Base-by-base conservation (phyloP, 2,888 invertebrate species). In the Iphiclides podalirius region DNA sequence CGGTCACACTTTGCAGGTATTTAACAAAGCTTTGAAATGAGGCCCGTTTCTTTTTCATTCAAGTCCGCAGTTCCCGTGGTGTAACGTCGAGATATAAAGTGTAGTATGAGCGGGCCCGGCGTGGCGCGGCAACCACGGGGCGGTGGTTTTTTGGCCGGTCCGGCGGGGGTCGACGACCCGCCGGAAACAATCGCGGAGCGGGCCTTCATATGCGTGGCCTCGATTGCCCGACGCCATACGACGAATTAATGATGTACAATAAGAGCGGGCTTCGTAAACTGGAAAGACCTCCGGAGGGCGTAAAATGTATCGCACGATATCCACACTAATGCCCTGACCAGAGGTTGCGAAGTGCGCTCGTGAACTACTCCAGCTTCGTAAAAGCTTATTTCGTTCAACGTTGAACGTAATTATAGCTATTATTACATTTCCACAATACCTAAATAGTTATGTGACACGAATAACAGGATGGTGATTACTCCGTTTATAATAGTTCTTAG, bases 131-230 rank as follows among this genome's bases (percentile, higher is more conserved):
- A 54, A 52, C 53, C 54, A 59, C 28, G 50, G 50, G 37, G 62
- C 58, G 65, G 65, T 64, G 61, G 66, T 71, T 74, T 75, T 78
- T 74, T 71, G 76, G 73, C 67, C 60, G 65, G 60, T 61, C 62
- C 61, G 65, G 61, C 65, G 54, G 60, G 81, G n/a, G 72, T 78
- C 78, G 60, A 55, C 55, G 77, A 70, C 74, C 74, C 55, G 59
- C 54, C 62, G 65, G 64, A 72, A 75, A 79, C 79, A 79, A 79
- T 79, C 72, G 72, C 40, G 34, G 23, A 48, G 37, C 23, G 35
- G 17, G 39, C 23, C 48, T n/a, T n/a, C 48, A 39, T 40, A 44
- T 50, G 28, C 35, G 45, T 43, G 42, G 45, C 53, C 52, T 43
- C 44, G 39, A 44, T 50, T 45, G 44, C 49, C 16, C 38, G n/a